Percentiles rank a stretch among this genome's conserved stretches.
These are phyloP conservation scores for Papilio polyxenes DNA, from an alignment of 1,140 invertebrate genomes.

Conservation along the genomic window DNA sequence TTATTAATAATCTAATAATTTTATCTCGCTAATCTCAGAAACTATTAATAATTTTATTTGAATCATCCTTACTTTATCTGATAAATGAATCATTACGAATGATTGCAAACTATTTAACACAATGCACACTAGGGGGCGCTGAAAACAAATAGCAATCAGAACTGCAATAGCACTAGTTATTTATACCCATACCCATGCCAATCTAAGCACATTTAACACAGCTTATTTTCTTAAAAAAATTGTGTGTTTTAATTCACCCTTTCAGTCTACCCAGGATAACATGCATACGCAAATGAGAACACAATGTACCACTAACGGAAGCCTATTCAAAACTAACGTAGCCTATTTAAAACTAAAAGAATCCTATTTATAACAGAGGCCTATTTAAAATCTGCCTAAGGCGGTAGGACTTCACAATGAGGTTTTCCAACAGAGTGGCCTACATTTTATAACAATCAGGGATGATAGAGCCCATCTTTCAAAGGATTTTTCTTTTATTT, in stretches of 20 bases:
- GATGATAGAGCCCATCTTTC: background rate
- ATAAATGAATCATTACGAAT: background rate
- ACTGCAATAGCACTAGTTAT: background rate
- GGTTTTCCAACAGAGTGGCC: conserved; percentile 1
- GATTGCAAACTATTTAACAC: too few relatives aligned
- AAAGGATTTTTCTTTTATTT: background rate
- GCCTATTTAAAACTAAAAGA: background rate
- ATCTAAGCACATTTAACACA: background rate
- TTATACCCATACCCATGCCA: background rate
- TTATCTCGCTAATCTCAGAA: too few relatives aligned
- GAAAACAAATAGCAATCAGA: background rate
- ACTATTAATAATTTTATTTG: background rate
- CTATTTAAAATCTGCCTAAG: conserved; percentile 10
- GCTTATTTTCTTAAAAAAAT: background rate
- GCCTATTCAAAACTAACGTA: too few relatives aligned
- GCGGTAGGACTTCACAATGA: conserved; percentile 25
- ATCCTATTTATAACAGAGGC: background rate
- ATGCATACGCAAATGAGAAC: background rate
- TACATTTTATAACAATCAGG: conserved; percentile 23
- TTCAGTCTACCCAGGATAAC: background rate
- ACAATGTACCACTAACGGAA: background rate
- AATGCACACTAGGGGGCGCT: background rate
- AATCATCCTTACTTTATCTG: background rate
- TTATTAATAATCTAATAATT: too few relatives aligned
- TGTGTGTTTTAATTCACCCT: background rate